Base-by-base conservation (phyloP, 2,113 vertebrate genomes). In the Tragelaphus scriptus region DNA sequence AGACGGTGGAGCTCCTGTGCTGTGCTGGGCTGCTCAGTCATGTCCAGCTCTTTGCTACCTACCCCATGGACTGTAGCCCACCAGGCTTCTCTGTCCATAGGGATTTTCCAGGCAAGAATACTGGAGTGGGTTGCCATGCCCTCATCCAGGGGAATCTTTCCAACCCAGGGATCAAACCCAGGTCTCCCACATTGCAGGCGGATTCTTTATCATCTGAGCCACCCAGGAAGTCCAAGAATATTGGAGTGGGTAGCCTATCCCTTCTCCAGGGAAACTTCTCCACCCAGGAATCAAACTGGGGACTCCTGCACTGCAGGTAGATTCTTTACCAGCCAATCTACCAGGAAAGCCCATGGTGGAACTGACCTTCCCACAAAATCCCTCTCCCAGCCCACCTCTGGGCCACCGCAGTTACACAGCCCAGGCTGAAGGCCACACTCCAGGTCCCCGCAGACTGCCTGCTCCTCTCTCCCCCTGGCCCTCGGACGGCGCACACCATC, bases 361-460 rank as follows among this genome's bases (percentile, higher is more conserved):
- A 44, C 71, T 44, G 71, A 77, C 44, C 30, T 9, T 32, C 36
- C 19, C 63, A 61, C 32, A 21, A 2, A 3, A 16, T 4, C 44
- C 32, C 49, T 44, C 28, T 63, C 81, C 86, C 23, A 5, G 44
- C 5, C 53, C 71, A 19, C 23, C 15, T 26, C 11, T 11, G 4
- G 2, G 12, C 36, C 11, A 11, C 5, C 17, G 12, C 1, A 3
- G 26, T 4, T 14, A 23, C 47, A 28, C 2, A 25, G 68, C 49
- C 44, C 44, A 40, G 13, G 44, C 53, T 7, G 7, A 30, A 77
- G 44, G 21, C 13, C 13, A 21, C 3, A 19, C 91, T 77, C 12
- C 6, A 6, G 68, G 23, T 82, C 79, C 68, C 8, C 6, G 12
- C 0, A 8, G 6, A 47, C 56, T 89, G 6, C 17, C 16, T 0